Percentiles rank a stretch among this genome's conserved stretches.
phyloP scores from a whole-genome alignment of 1,140 invertebrate species.

The Dolichoris vasculosae region DNA sequence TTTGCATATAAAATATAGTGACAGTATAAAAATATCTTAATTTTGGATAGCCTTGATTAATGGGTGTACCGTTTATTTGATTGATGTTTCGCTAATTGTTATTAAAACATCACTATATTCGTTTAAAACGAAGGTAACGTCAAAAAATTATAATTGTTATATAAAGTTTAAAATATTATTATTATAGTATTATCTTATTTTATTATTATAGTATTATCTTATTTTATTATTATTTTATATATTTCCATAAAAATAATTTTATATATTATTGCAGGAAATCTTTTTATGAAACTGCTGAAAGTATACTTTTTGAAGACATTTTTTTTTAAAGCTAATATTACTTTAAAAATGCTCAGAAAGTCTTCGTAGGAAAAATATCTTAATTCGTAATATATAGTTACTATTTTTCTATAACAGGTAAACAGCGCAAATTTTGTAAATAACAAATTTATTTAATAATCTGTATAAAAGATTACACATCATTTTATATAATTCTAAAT shows the following conservation, averaged over 20 bases:
- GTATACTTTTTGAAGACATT: neutral
- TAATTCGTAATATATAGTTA: neutral
- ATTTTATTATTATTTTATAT: no score
- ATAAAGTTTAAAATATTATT: no score
- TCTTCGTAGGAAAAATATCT: neutral
- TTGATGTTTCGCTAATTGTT: no score
- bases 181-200: no score
- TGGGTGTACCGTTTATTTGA: no score
- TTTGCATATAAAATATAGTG: no score
- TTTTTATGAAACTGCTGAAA: neutral
- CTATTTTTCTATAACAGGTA: conserved; percentile 25
- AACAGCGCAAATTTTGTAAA: neutral
- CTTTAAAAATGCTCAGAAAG: neutral
- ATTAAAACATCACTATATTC: no score
- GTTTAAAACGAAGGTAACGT: no score
- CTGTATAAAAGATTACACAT: neutral
- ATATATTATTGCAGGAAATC: neutral
- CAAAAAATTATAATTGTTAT: no score
- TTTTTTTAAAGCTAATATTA: neutral
- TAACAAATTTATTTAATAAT: neutral
- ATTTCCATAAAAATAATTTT: neutral
- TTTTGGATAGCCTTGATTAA: no score
- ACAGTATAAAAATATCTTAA: no score
- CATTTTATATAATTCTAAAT: conserved; percentile 3
- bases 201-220: no score